These are phyloP conservation scores for Colius striatus DNA, from an alignment of 2,113 vertebrate species.

Conservation along the genomic window DNA sequence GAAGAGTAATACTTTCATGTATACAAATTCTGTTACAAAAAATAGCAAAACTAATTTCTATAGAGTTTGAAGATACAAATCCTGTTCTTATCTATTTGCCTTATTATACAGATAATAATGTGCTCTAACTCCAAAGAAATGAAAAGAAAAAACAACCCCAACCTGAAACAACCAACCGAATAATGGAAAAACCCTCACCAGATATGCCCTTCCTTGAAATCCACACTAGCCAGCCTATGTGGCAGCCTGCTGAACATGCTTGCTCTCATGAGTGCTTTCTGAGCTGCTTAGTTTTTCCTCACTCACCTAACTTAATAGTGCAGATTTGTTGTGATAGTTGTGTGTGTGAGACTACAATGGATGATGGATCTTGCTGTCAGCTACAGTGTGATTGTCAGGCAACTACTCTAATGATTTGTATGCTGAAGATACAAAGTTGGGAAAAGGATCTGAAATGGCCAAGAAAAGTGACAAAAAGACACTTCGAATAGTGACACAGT, in stretches of 20 bases:
- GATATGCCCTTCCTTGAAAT: background rate
- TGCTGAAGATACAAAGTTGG: background rate
- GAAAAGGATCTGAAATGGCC: background rate
- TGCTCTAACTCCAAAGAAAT: background rate
- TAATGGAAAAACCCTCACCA: background rate
- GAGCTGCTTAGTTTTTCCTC: background rate
- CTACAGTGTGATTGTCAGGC: background rate
- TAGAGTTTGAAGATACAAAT: background rate
- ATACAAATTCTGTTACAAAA: background rate
- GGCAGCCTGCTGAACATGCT: background rate
- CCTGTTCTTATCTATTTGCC: background rate
- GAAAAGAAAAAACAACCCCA: accelerated
- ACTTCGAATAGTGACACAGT: background rate
- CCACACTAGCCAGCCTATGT: background rate
- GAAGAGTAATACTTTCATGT: background rate
- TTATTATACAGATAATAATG: background rate
- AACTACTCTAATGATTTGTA: background rate
- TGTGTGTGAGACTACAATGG: background rate
- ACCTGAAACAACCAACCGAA: background rate
- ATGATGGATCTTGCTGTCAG: background rate
- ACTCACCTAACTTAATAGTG: background rate
- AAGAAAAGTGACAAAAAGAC: background rate
- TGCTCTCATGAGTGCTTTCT: background rate
- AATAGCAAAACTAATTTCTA: background rate
- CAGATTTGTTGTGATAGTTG: background rate